These are phyloP conservation scores for Phengaris arion DNA, from an alignment of 2,888 invertebrate species.

Conservation along the genomic window DNA sequence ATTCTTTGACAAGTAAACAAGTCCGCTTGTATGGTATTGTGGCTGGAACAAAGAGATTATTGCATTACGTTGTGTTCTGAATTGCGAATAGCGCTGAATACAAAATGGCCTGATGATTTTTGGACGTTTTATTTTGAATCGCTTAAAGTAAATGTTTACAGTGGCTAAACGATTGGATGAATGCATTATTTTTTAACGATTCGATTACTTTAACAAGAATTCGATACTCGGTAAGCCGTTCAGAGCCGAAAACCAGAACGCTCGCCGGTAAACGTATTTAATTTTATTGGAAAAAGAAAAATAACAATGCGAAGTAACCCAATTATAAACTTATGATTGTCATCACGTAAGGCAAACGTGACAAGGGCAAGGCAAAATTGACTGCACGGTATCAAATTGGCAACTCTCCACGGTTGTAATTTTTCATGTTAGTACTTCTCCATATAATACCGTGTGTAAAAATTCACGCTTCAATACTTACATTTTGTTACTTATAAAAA, in stretches of 20 bases:
- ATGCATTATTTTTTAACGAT: background rate
- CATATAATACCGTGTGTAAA: background rate
- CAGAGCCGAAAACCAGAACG: conserved; percentile 14
- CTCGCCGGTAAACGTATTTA: background rate
- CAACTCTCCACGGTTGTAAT: conserved; percentile 12
- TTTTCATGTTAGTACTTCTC: conserved; percentile 15
- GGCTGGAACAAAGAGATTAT: conserved; percentile 45
- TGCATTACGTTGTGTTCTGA: conserved; percentile 45
- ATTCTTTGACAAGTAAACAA: conserved; percentile 48
- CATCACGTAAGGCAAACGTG: conserved; percentile 14
- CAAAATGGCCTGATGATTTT: conserved; percentile 36
- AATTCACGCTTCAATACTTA: background rate
- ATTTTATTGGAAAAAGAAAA: background rate
- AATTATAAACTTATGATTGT: conserved; percentile 18
- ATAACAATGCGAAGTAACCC: conserved; percentile 1
- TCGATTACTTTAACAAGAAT: conserved; percentile 21
- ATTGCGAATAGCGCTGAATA: conserved; percentile 41
- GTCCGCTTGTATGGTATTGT: conserved; percentile 41
- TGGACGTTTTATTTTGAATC: conserved; percentile 27
- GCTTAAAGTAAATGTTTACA: conserved; percentile 16
- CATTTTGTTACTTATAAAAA: background rate
- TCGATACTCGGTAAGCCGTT: background rate
- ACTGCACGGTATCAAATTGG: conserved; percentile 17
- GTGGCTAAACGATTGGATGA: conserved; percentile 14
- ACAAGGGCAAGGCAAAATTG: conserved; percentile 12